A percentile compares a stretch with the other conserved stretches of the same genome.
These are phyloP conservation scores for Okamejei kenojei DNA, from an alignment of 2,797 vertebrate species.

Conservation along the genomic window DNA sequence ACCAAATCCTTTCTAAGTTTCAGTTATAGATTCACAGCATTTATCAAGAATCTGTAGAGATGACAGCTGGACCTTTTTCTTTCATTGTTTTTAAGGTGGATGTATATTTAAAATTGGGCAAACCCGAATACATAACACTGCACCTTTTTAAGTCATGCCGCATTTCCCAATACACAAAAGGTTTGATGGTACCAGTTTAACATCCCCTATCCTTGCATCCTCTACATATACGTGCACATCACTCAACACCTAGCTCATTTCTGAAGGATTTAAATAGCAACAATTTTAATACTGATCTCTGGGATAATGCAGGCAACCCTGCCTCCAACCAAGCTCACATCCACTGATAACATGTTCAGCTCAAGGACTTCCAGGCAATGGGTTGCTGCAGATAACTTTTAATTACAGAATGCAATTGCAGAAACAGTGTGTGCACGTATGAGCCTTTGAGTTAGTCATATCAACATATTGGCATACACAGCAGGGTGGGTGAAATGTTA, in stretches of 20 bases:
- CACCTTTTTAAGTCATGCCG: not conserved
- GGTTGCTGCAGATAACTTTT: not conserved
- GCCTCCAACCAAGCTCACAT: not conserved
- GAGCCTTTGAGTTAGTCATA: not conserved
- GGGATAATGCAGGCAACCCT: not conserved
- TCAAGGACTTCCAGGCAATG: not conserved
- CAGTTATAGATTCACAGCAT: not conserved
- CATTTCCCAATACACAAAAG: not conserved
- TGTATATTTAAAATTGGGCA: not conserved
- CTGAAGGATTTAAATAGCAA: not conserved
- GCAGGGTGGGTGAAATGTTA: too few species aligned
- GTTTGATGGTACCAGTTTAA: not conserved
- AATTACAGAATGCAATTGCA: not conserved
- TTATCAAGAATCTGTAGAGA: not conserved
- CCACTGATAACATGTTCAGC: not conserved
- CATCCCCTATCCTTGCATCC: not conserved
- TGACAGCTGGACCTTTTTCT: not conserved
- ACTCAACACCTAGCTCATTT: not conserved
- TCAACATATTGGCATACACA: too few species aligned
- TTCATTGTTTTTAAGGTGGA: not conserved
- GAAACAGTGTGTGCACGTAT: not conserved
- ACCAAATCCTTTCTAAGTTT: constrained; percentile 5
- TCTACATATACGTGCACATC: not conserved
- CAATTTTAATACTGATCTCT: not conserved
- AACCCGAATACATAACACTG: not conserved